Evolutionary conservation across 2,797 vertebrate genomes (phyloP).

Genomic region (Pangasius larnaudii): DNA sequence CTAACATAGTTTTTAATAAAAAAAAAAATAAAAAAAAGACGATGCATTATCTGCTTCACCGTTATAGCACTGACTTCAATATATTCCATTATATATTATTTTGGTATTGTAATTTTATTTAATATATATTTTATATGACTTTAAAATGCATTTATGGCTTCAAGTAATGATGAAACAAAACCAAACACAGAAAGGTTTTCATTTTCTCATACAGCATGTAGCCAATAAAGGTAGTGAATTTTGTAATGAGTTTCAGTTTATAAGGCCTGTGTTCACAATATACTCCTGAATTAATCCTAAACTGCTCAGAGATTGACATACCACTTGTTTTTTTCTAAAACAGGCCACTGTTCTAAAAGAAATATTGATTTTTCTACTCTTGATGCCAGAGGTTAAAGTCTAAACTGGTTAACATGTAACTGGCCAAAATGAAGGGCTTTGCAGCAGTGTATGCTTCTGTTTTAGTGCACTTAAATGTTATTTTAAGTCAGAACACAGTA

Average conservation of each 20-base stretch:
- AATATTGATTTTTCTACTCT: conserved; percentile 10
- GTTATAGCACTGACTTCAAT: no score
- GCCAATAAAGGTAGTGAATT: neutral
- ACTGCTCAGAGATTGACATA: neutral
- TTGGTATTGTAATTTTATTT: neutral
- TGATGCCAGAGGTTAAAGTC: neutral
- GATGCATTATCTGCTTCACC: no score
- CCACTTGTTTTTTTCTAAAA: neutral
- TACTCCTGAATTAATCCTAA: conserved; percentile 1
- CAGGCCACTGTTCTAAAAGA: neutral
- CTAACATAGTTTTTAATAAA: no score
- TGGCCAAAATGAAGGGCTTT: neutral
- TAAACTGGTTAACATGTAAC: neutral
- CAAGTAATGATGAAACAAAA: neutral
- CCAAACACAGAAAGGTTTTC: neutral
- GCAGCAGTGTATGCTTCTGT: neutral
- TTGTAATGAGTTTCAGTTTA: neutral
- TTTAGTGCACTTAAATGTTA: neutral
- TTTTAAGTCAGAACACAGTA: neutral
- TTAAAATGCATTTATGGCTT: neutral
- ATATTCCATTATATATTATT: neutral
- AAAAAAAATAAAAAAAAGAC: no score
- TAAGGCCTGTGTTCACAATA: neutral
- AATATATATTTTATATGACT: neutral
- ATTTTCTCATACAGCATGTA: neutral